Percentiles rank a stretch among this genome's conserved stretches.
Conservation (phyloP, 2,888 invertebrate species). For the Hemithea aestivaria region DNA sequence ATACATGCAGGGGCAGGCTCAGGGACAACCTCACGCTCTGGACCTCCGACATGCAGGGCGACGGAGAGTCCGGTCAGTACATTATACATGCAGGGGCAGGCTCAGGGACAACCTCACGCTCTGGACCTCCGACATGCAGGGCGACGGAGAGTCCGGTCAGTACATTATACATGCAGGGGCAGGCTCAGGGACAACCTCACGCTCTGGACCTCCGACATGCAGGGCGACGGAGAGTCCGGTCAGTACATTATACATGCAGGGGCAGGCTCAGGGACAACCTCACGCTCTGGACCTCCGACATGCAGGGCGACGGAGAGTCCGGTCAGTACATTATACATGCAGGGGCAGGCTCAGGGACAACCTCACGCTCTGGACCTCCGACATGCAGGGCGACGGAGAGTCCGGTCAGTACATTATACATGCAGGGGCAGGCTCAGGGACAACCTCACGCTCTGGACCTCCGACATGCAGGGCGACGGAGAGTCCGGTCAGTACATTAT, state of each 20-base stretch:
- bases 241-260: no score
- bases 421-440: no score
- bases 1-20: no score
- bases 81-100: no score
- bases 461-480: constrained; percentile 98
- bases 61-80: constrained; percentile 83
- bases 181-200: constrained; percentile 99
- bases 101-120: constrained; percentile 99
- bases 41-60: constrained; percentile 99
- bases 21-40: constrained; percentile 99
- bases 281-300: constrained; percentile 99
- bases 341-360: no score
- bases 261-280: no score
- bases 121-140: constrained; percentile 99
- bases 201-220: constrained; percentile 99
- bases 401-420: no score
- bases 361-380: constrained; percentile 99
- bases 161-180: no score
- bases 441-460: constrained; percentile 99
- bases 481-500: constrained; percentile 73
- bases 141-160: constrained; percentile 85
- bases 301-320: constrained; percentile 93
- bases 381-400: constrained; percentile 97
- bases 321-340: no score
- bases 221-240: constrained; percentile 89